These are phyloP conservation scores for Coilia nasus DNA, from an alignment of 2,797 vertebrate genomes.

Conservation along the genomic window DNA sequence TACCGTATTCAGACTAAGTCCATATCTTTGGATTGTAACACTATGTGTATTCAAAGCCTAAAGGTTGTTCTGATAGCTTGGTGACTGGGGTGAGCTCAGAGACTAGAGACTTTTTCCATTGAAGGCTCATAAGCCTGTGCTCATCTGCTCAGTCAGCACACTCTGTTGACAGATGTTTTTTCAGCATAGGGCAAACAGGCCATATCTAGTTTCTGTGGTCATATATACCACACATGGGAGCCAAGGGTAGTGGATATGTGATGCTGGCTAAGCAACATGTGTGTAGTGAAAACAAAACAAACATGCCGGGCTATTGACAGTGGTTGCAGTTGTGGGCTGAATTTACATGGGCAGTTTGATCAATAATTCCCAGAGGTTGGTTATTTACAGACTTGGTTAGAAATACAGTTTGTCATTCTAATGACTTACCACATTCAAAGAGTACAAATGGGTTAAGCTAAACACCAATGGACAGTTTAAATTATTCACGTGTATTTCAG, in stretches of 20 bases:
- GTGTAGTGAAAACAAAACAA: conserved; percentile 10
- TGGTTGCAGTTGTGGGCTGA: neutral
- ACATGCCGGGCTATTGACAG: neutral
- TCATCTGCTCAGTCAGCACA: neutral
- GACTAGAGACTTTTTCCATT: neutral
- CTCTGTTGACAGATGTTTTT: neutral
- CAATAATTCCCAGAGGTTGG: conserved; percentile 3
- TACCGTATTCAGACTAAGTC: neutral
- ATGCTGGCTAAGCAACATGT: neutral
- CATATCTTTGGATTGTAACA: neutral
- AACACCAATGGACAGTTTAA: neutral
- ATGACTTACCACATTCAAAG: neutral
- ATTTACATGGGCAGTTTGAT: neutral
- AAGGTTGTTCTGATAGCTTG: neutral
- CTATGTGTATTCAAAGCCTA: neutral
- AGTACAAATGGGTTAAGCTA: neutral
- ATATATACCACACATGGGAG: neutral
- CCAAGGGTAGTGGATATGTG: neutral
- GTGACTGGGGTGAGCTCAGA: neutral
- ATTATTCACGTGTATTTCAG: neutral
- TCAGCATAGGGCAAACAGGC: neutral
- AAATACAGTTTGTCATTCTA: neutral
- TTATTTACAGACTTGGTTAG: neutral
- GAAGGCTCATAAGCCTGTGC: neutral
- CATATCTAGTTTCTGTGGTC: conserved; percentile 4